phyloP scores from a whole-genome alignment of 2,113 vertebrate genomes.

The Tricholaema leucomelas region DNA sequence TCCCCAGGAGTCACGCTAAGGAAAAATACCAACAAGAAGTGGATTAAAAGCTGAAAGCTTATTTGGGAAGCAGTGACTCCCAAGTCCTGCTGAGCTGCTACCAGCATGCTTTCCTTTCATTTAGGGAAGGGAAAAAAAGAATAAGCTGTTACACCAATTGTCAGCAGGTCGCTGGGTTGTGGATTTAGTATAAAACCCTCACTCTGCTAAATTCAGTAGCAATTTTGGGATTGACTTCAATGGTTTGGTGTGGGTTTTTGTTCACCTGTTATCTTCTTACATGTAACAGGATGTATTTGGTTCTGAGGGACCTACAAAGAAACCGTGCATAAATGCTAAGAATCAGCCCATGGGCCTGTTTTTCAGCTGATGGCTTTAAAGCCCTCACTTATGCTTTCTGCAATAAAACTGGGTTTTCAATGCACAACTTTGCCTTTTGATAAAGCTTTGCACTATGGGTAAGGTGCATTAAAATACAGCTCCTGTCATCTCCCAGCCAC shows the following conservation, averaged over 20 bases:
- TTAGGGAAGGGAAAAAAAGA: neutral
- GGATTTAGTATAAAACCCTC: neutral
- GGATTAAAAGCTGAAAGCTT: neutral
- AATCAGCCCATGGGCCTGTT: neutral
- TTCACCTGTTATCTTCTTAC: neutral
- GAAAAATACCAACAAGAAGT: neutral
- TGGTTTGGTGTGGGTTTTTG: neutral
- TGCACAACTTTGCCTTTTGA: neutral
- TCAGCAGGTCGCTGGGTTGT: neutral
- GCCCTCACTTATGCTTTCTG: neutral
- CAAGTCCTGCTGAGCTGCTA: neutral
- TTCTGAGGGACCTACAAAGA: neutral
- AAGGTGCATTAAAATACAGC: neutral
- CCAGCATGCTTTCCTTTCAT: neutral
- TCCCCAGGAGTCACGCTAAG: neutral
- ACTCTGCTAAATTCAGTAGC: neutral
- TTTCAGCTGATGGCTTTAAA: neutral
- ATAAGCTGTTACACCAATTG: neutral
- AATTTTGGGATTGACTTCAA: neutral
- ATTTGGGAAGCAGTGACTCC: neutral
- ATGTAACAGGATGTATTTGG: neutral
- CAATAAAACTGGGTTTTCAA: neutral
- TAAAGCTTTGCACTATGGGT: neutral
- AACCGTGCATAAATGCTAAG: neutral
- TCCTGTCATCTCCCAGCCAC: neutral